Conservation (phyloP, 2,113 vertebrate species). For the Chamaea fasciata region DNA sequence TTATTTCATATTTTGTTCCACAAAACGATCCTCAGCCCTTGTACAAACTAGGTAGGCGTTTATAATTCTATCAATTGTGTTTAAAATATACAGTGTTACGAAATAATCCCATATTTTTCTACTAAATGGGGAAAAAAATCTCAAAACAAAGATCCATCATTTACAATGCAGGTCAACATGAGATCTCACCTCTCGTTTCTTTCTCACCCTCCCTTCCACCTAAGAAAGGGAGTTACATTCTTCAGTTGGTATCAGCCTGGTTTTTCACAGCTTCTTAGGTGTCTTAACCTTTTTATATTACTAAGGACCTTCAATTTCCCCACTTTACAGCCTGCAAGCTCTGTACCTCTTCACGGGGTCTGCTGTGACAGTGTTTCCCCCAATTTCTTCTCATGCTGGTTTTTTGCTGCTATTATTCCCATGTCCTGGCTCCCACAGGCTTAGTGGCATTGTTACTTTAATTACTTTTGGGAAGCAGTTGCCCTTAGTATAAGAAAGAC, state of each 20-base stretch:
- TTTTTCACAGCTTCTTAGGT: neutral
- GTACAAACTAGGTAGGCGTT: neutral
- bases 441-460: neutral
- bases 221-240: neutral
- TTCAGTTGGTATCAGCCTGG: neutral
- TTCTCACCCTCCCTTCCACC: neutral
- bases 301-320: neutral
- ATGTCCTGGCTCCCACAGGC: neutral
- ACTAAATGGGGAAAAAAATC: neutral
- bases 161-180: neutral
- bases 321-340: neutral
- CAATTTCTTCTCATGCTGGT: neutral
- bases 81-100: neutral
- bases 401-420: neutral
- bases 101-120: neutral
- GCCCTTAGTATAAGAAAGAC: neutral
- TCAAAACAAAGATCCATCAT: neutral
- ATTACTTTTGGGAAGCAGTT: neutral
- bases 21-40: neutral
- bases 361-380: neutral
- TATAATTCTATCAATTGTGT: neutral
- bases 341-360: rapidly evolving
- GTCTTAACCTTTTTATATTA: neutral
- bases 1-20: neutral
- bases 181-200: neutral